Base-by-base conservation (phyloP, 2,888 invertebrate species). In the Lochmaea capreae region DNA sequence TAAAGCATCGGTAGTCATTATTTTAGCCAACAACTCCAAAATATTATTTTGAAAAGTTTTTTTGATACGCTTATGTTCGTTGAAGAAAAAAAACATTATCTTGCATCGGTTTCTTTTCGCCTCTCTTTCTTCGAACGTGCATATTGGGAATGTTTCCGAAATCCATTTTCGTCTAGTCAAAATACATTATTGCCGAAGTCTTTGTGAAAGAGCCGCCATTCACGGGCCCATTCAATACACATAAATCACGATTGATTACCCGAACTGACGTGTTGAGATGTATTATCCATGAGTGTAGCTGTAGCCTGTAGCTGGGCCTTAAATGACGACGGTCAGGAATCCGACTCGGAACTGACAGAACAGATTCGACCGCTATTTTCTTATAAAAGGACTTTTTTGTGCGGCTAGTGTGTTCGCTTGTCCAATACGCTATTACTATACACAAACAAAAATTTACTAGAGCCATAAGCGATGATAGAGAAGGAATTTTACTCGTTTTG, bases 171-270 rank as follows among this genome's bases (percentile, higher is more conserved):
- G 76, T 71, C 72, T 61, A 69, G 77, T 74, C 77, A 76, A 76
- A 77, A 77, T 76, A 77, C 65, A 75, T 62, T 73, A 75, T 69
- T 72, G 72, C 65, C 26, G 49, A 67, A 71, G 62, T 26, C 74
- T 73, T 73, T 72, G 72, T 76, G 73, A 66, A 67, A 58, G 46
- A 67, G 65, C 74, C 75, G 76, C 77, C 76, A 71, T 76, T 75
- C 72, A 70, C 69, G 46, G 66, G 63, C 49, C 77, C 76, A 74
- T 72, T 76, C 74, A 77, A 67, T 74, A 65, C 71, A 71, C 74
- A 78, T 78, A 77, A 78, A 78, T 78, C 75, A 78, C 74, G 66
- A 54, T 74, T 75, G 76, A 78, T 76, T 76, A 70, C 65, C 68
- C 59, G 68, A 66, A 62, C 65, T 75, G 77, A 77, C 77, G 67